phyloP scores from a whole-genome alignment of 2,888 invertebrate species.

The Petrolisthes cinctipes region DNA sequence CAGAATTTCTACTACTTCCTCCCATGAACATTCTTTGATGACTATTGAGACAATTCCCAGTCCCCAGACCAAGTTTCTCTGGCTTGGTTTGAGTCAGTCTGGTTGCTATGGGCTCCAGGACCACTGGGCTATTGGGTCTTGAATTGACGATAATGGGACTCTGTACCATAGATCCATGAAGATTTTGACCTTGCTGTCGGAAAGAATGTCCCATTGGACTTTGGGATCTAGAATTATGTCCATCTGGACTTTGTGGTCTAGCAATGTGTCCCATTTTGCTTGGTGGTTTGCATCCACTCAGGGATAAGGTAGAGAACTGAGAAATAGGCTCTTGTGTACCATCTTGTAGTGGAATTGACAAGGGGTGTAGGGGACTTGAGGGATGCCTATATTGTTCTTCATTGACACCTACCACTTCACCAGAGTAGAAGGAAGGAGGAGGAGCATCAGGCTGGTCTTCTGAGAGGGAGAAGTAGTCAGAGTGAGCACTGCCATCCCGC shows the following conservation, averaged over 20 bases:
- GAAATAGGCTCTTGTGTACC: background rate
- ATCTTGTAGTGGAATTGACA: background rate
- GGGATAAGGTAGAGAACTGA: background rate
- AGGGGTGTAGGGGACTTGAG: background rate
- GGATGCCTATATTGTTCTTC: background rate
- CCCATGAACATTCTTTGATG: background rate
- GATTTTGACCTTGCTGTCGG: background rate
- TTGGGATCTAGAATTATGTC: background rate
- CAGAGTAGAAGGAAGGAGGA: background rate
- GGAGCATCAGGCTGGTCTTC: constrained; percentile 51
- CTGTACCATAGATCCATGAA: background rate
- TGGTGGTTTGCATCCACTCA: background rate
- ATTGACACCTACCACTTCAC: background rate
- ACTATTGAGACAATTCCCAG: background rate
- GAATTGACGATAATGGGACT: background rate
- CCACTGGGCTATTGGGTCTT: constrained; percentile 32
- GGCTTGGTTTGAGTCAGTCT: background rate
- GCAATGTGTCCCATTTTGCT: background rate
- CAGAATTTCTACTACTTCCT: background rate
- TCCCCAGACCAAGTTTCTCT: background rate
- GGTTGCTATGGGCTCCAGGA: constrained; percentile 33
- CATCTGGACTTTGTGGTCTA: constrained; percentile 18
- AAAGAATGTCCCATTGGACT: background rate
- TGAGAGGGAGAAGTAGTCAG: constrained; percentile 63
- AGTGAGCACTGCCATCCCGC: constrained; percentile 61